Percentiles rank a stretch among this genome's conserved stretches.
Conservation (phyloP, 2,888 invertebrate genomes). For the Caenorhabditis virilis region DNA sequence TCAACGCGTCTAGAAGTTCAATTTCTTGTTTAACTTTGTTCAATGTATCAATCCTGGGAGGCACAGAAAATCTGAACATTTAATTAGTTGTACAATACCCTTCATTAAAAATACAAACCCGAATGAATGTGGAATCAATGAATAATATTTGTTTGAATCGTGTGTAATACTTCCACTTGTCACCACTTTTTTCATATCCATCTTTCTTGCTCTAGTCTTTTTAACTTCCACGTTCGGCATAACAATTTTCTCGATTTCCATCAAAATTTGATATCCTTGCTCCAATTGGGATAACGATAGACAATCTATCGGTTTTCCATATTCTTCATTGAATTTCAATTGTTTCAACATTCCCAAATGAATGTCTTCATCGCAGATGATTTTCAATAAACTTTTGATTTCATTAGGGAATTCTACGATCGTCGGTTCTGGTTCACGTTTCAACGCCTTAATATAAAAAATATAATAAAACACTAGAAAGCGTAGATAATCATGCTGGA, state of each 20-base stretch:
- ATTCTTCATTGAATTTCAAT: constrained; percentile 31
- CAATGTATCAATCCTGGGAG: constrained; percentile 26
- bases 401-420: no score
- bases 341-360: constrained; percentile 32
- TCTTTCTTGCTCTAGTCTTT: neutral
- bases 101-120: constrained; percentile 2
- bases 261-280: constrained; percentile 27
- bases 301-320: constrained; percentile 28
- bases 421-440: no score
- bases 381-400: constrained; percentile 25
- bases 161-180: neutral
- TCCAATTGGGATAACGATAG: constrained; percentile 19
- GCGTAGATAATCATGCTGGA: no score
- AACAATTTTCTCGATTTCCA: constrained; percentile 16
- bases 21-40: constrained; percentile 13
- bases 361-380: constrained; percentile 34
- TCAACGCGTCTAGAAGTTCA: constrained; percentile 29
- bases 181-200: neutral
- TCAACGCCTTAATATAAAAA: no score
- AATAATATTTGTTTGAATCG: constrained; percentile 33
- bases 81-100: no score
- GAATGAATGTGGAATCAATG: constrained; percentile 33
- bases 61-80: constrained; percentile 17
- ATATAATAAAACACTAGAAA: no score
- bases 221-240: constrained; percentile 5